phyloP scores from a whole-genome alignment of 1,140 invertebrate genomes.

The Hycleus cichorii region DNA sequence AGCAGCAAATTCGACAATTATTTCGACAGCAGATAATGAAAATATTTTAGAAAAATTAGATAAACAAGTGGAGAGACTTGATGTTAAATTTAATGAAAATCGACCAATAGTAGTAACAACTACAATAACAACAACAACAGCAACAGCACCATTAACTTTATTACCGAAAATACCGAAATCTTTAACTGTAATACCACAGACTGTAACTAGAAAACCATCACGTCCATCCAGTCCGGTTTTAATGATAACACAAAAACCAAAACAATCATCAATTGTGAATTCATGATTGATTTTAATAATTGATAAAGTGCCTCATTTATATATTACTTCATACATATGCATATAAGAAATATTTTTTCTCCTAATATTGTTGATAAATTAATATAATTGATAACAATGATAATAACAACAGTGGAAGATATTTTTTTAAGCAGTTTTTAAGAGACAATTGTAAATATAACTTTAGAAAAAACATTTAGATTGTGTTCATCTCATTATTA shows the following conservation, averaged over 20 bases:
- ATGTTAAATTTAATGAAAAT: slow-evolving; percentile 20
- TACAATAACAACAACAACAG: slow-evolving; percentile 15
- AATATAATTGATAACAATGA: no score
- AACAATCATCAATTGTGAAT: slow-evolving; percentile 13
- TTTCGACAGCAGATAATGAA: slow-evolving; percentile 14
- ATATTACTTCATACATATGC: background rate
- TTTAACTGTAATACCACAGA: slow-evolving; percentile 65
- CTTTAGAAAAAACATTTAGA: no score
- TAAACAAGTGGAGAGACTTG: slow-evolving; percentile 34
- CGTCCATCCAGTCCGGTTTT: slow-evolving; percentile 32
- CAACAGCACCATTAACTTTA: slow-evolving; percentile 7
- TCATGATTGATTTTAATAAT: slow-evolving; percentile 23
- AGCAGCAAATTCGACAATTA: slow-evolving; percentile 34
- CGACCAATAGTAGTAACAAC: background rate
- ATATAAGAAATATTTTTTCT: no score
- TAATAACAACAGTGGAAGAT: no score
- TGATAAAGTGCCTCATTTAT: slow-evolving; percentile 19
- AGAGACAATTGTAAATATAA: no score
- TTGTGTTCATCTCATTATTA: no score
- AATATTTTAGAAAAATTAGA: slow-evolving; percentile 34
- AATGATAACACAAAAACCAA: slow-evolving; percentile 25
- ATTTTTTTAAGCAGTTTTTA: no score
- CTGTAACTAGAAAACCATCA: slow-evolving; percentile 39
- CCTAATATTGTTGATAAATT: no score
- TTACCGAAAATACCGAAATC: slow-evolving; percentile 71